Percentiles rank a stretch among this genome's conserved stretches.
Evolutionary conservation across 2,888 invertebrate genomes (phyloP).

Genomic region (Anarsia innoxiella): DNA sequence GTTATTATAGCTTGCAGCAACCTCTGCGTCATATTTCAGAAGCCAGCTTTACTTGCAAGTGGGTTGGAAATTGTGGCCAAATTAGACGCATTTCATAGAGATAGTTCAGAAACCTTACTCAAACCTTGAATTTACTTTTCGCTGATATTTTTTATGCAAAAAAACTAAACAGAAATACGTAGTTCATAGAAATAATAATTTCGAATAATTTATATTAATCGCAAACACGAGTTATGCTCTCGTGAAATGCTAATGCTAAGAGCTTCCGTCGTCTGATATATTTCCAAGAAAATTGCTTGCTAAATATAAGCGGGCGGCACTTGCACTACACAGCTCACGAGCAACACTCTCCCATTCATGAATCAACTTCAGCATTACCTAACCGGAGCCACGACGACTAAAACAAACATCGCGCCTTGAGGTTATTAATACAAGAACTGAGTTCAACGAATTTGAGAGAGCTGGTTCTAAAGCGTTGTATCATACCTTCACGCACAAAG

Average conservation of each 20-base stretch:
- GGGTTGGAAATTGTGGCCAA: constrained; percentile 6
- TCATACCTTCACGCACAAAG: constrained; percentile 33
- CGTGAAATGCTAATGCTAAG: constrained; percentile 43
- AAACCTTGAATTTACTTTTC: too few species aligned
- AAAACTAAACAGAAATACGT: too few species aligned
- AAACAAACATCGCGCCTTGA: constrained; percentile 53
- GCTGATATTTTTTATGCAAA: too few species aligned
- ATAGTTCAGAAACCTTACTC: too few species aligned
- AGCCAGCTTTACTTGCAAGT: constrained; percentile 10
- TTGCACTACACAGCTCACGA: constrained; percentile 37
- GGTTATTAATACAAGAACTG: constrained; percentile 70
- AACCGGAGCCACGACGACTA: constrained; percentile 54
- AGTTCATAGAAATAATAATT: too few species aligned
- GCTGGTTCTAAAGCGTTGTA: constrained; percentile 50
- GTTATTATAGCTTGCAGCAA: constrained; percentile 21
- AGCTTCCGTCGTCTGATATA: constrained; percentile 63
- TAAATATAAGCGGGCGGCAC: constrained; percentile 59
- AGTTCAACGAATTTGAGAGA: constrained; percentile 66
- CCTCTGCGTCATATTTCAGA: constrained; percentile 16
- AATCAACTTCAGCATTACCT: constrained; percentile 72
- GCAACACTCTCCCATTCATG: constrained; percentile 66
- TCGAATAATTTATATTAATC: constrained; percentile 9
- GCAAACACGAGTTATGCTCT: constrained; percentile 26
- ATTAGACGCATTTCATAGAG: too few species aligned
- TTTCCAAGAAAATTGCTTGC: constrained; percentile 61